Evolutionary conservation across 2,797 vertebrate species (phyloP), one percentile per base, ranked within the genome.

Genomic region (Nasua narica): DNA sequence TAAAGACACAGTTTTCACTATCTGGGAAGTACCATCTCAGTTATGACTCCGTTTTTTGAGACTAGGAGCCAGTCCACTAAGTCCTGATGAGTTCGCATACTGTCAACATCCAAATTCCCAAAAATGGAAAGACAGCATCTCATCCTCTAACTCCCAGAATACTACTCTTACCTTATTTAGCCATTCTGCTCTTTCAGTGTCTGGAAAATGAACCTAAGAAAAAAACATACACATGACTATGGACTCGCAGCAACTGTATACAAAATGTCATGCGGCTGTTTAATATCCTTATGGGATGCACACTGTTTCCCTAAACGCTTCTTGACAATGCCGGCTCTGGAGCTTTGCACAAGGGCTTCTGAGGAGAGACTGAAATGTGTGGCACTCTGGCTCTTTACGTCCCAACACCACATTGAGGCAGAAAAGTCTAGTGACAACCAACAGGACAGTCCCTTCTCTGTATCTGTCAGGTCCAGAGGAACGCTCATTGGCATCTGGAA

Each of bases 111-210:
- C 15, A 97, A 90, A 74, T 74, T 12, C 46, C 93, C 79, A 94
- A 96, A 74, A 23, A 27, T 10, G 86, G 62, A 32, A 83, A 79
- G 60, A 93, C 0, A 89, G 37, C 78, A 18, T 50, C 77, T 60
- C 89, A 4, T 35, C 89, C 43, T 89, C 52, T 15, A 65, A 82
- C 58, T 46, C 89, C 90, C 79, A 50, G n/a, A n/a, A 78, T 29
- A 70, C 67, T 21, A 29, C 54, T 32, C 97, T 99, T 99, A 99
- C 99, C 99, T 99, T 99, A 98, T 99, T 99, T 96, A 99, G 98
- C 99, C 99, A 99, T 98, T 99, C 99, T 98, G 99, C 99, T 98
- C 99, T 98, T 97, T 99, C 99, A 74, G 99, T 99, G 97, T 99
- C 99, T 98, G 99, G 99, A 98, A 99, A 99, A 98, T 99, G 99